These are phyloP conservation scores for Psilopsiagon aurifrons DNA, from an alignment of 2,113 vertebrate species.

Conservation along the genomic window DNA sequence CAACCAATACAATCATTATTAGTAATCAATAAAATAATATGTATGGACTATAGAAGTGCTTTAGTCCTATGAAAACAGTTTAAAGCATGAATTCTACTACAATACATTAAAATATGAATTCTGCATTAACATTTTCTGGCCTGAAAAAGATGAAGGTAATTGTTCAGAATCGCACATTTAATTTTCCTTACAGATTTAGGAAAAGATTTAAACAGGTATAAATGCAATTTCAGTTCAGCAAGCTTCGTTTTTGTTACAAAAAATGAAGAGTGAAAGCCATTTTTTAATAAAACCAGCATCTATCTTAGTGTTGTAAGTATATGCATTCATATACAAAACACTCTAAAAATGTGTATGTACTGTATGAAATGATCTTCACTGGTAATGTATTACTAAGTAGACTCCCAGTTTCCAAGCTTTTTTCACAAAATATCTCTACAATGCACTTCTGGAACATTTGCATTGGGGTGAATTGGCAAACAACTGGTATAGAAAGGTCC, in stretches of 20 bases:
- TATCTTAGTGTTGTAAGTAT: background rate
- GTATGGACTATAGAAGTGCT: background rate
- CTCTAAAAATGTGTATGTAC: background rate
- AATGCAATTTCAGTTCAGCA: background rate
- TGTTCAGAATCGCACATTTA: background rate
- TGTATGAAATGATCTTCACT: background rate
- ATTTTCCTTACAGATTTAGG: background rate
- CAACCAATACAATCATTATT: background rate
- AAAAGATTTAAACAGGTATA: background rate
- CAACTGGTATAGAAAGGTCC: background rate
- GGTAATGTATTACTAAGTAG: background rate
- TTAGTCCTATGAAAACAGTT: background rate
- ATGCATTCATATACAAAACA: background rate
- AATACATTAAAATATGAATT: background rate
- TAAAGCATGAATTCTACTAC: background rate
- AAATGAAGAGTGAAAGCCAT: background rate
- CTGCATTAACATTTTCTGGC: background rate
- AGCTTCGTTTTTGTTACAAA: background rate
- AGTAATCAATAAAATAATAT: background rate
- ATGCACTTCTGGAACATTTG: background rate
- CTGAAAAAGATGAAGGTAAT: background rate
- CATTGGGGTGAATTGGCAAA: background rate
- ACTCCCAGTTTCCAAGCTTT: background rate
- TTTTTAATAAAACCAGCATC: background rate
- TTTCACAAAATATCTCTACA: background rate